Evolutionary conservation across 2,797 vertebrate genomes (phyloP).

Genomic region (Rhinogobio ventralis): DNA sequence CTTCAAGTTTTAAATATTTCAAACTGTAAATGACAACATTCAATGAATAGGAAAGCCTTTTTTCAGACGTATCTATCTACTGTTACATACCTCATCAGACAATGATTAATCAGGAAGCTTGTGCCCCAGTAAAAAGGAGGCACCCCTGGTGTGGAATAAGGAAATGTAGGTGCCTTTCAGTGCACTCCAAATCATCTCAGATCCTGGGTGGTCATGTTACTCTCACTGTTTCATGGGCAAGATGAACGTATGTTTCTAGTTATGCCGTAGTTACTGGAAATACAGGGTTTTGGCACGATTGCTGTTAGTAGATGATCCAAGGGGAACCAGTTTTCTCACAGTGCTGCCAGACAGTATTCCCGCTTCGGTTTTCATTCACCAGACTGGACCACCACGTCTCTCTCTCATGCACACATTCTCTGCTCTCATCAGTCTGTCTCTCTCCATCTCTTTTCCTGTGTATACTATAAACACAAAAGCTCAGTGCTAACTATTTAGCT

Average conservation of each 20-base stretch:
- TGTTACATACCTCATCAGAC: neutral
- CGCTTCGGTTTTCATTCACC: neutral
- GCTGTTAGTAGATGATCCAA: neutral
- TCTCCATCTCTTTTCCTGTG: neutral
- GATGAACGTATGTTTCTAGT: constrained; percentile 8
- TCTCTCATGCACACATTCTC: constrained; percentile 9
- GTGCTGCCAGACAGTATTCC: constrained; percentile 32
- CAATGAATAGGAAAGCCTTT: neutral
- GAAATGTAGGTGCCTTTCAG: neutral
- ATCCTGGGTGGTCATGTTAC: constrained; percentile 27
- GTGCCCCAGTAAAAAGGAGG: neutral
- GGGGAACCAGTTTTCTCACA: constrained; percentile 13
- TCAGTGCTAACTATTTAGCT: constrained; percentile 17
- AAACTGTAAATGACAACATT: no score
- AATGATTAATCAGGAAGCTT: neutral
- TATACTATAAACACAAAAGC: constrained; percentile 12
- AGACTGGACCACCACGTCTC: neutral
- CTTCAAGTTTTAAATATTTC: neutral
- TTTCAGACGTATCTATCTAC: neutral
- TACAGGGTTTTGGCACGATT: neutral
- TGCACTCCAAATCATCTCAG: neutral
- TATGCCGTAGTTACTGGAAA: constrained; percentile 24
- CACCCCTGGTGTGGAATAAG: neutral
- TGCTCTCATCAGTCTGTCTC: neutral
- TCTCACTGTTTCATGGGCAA: neutral